phyloP scores from a whole-genome alignment of 2,888 invertebrate species.

The Scelioninae gen. 2 region DNA sequence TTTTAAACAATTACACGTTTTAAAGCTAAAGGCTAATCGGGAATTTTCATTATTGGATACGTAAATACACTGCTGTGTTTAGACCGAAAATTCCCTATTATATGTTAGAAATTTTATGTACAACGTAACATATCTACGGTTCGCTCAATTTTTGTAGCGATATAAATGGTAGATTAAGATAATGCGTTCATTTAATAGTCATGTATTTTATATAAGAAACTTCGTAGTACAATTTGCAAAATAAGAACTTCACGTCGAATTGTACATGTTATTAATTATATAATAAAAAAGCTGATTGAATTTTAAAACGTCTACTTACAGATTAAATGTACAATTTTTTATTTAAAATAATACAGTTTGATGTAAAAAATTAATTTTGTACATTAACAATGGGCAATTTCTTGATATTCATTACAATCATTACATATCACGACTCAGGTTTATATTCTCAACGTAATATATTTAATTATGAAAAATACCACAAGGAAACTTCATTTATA shows the following conservation, averaged over 20 bases:
- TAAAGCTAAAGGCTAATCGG: slow-evolving; percentile 7
- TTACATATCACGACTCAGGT: not conserved
- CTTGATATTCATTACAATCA: not conserved
- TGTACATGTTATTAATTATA: too few relatives aligned
- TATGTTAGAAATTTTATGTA: slow-evolving; percentile 28
- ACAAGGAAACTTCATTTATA: not conserved
- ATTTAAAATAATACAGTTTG: not conserved
- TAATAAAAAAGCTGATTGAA: too few relatives aligned
- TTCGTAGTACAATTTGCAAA: not conserved
- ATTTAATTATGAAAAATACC: not conserved
- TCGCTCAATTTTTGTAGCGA: slow-evolving; percentile 32
- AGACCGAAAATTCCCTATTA: slow-evolving; percentile 11
- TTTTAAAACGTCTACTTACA: too few relatives aligned
- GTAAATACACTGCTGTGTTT: not conserved
- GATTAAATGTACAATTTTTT: too few relatives aligned
- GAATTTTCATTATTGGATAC: slow-evolving; percentile 8
- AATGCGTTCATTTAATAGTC: not conserved
- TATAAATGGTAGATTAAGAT: slow-evolving; percentile 2
- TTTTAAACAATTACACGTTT: not conserved
- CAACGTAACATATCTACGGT: slow-evolving; percentile 1
- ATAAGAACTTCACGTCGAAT: not conserved
- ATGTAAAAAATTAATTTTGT: not conserved
- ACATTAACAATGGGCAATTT: not conserved
- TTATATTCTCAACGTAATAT: too few relatives aligned
- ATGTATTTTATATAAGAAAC: slow-evolving; percentile 13